Evolutionary conservation across 2,113 vertebrate species (phyloP), one percentile per base, ranked within the genome.

Genomic region (Datnioides undecimradiatus): DNA sequence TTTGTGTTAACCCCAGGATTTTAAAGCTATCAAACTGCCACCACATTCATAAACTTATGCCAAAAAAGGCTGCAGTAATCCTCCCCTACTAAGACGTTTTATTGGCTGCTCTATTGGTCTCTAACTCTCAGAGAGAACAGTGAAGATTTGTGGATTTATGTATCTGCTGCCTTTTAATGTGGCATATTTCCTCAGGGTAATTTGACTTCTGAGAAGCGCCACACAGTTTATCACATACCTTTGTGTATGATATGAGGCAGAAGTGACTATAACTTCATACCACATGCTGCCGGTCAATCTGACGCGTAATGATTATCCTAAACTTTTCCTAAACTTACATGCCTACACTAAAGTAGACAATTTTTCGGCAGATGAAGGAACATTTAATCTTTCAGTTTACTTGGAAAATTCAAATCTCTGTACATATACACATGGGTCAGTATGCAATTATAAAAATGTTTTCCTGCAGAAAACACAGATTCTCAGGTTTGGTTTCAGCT

Each of bases 21-120:
- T 73, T 58, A 49, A 65, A 71, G 60, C 58, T 40, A 75, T 74
- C 14, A 70, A 86, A 80, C 63, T 80, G 36, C 33, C 71, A 73
- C 33, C 21, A 58, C 27, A 57, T 74, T 73, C 27, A 69, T 58
- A 68, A 84, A 80, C 33, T 2, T 60, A 2, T 33, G 63, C 52
- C 65, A 70, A 79, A 86, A 82, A 78, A 75, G 25, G 46, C 13
- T 70, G 3, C 40, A 51, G 52, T 41, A 54, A 70, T 21, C n/a
- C 45, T 58, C 25, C 31, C 16, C 16, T 33, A 34, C 14, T 31
- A 29, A 34, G 33, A 31, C 54, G 5, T n/a, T 12, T 3, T 36
- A 4, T 29, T 0, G 43, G 60, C 8, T 13, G 25, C 27, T 48
- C 43, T 36, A 8, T 62, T 14, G 31, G 8, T 31, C 48, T 43